Base-by-base conservation (phyloP, 2,797 vertebrate genomes). In the Mallotus villosus region DNA sequence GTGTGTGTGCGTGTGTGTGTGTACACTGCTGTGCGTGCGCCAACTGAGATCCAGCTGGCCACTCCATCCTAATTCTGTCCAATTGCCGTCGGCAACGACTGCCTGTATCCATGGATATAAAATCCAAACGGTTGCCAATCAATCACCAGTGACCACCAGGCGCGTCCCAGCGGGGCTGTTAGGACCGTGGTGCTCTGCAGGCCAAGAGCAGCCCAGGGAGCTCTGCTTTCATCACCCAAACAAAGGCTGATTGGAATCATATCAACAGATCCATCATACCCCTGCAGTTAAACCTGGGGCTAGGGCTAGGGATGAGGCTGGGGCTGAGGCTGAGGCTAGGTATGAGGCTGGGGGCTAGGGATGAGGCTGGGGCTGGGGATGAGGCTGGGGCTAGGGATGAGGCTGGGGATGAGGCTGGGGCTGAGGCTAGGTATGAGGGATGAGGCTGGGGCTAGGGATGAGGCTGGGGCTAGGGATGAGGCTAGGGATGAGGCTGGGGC, bases 261-360 rank as follows among this genome's bases (percentile, higher is more conserved):
- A 86, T 86, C 83, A 79, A 74, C 49, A 70, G 75, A 86, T 88
- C 77, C 58, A 76, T 88, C 84, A 83, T 12, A 61, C n/a, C n/a
- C n/a, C 53, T 63, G 49, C 70, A 63, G 60, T 59, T 9, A 41
- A 9, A 6, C 37, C 51, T 53, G 17, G 61, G n/a, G 66, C 0
- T 7, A 7, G 5, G 32, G 32, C n/a, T n/a, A n/a, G n/a, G n/a
- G n/a, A n/a, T n/a, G n/a, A n/a, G n/a, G n/a, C 3, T 37, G 7
- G 6, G 34, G 34, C 4, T 37, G 1, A 7, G 34, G 34, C 34
- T 37, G 34, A 5, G 34, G 34, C 34, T 37, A n/a, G 21, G n/a
- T n/a, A 34, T 19, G 51, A 57, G 19, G 66, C 34, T 37, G 34
- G 7, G 34, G 34, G 41, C 21, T n/a, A 63, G 61, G 69, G 4